Evolutionary conservation across 2,113 vertebrate genomes (phyloP).

Genomic region (Setophaga coronata): DNA sequence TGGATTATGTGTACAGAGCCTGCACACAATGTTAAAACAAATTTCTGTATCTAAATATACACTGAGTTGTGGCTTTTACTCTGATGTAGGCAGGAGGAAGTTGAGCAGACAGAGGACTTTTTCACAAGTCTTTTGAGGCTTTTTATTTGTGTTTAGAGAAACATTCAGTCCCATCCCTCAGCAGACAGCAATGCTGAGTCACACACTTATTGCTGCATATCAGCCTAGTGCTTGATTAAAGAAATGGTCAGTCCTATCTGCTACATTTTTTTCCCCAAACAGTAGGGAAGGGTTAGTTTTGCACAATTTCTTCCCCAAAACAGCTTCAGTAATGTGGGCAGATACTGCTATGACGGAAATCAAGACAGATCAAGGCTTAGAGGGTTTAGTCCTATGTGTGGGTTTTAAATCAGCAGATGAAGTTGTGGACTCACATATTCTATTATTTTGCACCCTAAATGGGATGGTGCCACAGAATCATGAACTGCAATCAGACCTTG

Average conservation of each 20-base stretch:
- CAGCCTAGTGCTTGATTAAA: not conserved
- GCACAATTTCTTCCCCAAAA: not conserved
- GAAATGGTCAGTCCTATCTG: not conserved
- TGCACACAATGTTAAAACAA: not conserved
- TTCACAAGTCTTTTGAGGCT: not conserved
- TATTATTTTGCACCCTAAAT: not conserved
- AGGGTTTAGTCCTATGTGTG: not conserved
- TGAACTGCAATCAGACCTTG: not conserved
- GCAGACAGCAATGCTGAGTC: not conserved
- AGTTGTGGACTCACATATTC: not conserved
- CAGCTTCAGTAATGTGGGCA: not conserved
- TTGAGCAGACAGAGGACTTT: not conserved
- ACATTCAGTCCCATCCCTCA: not conserved
- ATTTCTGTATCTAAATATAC: not conserved
- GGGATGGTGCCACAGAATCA: not conserved
- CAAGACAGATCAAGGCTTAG: not conserved
- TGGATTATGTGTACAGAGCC: not conserved
- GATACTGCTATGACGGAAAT: not conserved
- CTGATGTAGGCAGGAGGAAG: not conserved
- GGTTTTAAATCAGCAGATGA: not conserved
- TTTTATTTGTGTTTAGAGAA: not conserved
- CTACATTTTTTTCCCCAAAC: fast-evolving
- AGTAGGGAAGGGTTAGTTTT: not conserved
- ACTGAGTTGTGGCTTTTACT: not conserved
- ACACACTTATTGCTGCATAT: fast-evolving